Evolutionary conservation across 2,888 invertebrate species (phyloP).

Genomic region (Caenorhabditis angaria): DNA sequence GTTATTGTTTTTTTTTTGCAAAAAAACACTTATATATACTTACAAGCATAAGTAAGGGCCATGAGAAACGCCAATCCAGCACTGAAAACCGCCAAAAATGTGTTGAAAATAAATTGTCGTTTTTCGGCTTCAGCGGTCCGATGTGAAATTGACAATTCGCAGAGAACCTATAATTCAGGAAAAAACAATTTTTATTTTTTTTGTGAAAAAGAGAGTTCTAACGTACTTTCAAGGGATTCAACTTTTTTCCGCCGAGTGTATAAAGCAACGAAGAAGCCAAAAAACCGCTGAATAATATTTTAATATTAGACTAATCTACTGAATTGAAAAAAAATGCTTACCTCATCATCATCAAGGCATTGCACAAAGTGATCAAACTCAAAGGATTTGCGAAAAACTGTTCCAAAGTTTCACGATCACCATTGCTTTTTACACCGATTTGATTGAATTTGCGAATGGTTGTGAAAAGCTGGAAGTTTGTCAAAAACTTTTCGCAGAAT

Average conservation of each 20-base stretch:
- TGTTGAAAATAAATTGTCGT: slow-evolving; percentile 34
- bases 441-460: slow-evolving; percentile 50
- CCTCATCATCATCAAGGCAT: slow-evolving; percentile 55
- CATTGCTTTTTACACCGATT: slow-evolving; percentile 36
- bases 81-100: slow-evolving; percentile 32
- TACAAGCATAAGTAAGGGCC: slow-evolving; percentile 38
- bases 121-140: slow-evolving; percentile 28
- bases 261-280: slow-evolving; percentile 33
- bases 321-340: not conserved
- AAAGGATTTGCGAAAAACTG: slow-evolving; percentile 44
- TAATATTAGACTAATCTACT: not conserved
- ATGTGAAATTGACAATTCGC: slow-evolving; percentile 19
- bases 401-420: slow-evolving; percentile 36
- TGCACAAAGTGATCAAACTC: slow-evolving; percentile 47
- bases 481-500: not conserved
- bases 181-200: not conserved
- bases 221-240: slow-evolving; percentile 33
- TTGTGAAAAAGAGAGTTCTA: not conserved
- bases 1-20: not conserved
- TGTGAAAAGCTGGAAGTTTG: slow-evolving; percentile 38
- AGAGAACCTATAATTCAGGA: slow-evolving; percentile 20
- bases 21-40: no score
- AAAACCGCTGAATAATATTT: slow-evolving; percentile 26
- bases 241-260: slow-evolving; percentile 29
- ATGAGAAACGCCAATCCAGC: slow-evolving; percentile 29